phyloP scores from a whole-genome alignment of 2,113 vertebrate genomes.

The Silurus asotus region DNA sequence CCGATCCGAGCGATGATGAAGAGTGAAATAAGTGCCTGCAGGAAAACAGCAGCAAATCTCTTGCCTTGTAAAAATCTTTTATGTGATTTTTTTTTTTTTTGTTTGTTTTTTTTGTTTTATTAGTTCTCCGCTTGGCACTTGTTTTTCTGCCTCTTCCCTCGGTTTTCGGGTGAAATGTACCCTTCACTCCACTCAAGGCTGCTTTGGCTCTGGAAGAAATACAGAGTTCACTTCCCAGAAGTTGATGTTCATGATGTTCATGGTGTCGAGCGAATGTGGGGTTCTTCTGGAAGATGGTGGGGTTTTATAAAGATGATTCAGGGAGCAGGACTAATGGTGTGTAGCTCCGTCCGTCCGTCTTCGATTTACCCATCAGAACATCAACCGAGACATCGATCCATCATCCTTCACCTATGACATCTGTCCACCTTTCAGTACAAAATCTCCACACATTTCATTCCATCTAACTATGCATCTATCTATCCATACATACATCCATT shows the following conservation, averaged over 20 bases:
- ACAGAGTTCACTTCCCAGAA: background rate
- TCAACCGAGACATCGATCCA: background rate
- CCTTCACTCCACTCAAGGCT: background rate
- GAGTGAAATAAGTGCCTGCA: background rate
- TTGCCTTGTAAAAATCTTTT: background rate
- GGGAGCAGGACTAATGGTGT: background rate
- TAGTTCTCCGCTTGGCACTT: background rate
- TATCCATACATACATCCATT: background rate
- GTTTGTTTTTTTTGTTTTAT: constrained; percentile 17
- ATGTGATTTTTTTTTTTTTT: too few species aligned
- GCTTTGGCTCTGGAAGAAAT: background rate
- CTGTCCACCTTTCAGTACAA: background rate
- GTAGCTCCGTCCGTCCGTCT: background rate
- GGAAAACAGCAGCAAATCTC: background rate
- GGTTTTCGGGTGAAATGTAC: background rate
- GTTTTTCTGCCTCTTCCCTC: too few species aligned
- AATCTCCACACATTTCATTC: background rate
- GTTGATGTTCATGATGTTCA: background rate
- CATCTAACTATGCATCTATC: too few species aligned
- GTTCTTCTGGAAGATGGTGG: constrained; percentile 14
- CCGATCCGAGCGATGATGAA: background rate
- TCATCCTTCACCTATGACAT: background rate
- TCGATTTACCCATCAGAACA: background rate
- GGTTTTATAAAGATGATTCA: background rate
- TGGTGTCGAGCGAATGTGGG: background rate